phyloP scores from a whole-genome alignment of 2,888 invertebrate genomes.

The Eubasilissa splendida region DNA sequence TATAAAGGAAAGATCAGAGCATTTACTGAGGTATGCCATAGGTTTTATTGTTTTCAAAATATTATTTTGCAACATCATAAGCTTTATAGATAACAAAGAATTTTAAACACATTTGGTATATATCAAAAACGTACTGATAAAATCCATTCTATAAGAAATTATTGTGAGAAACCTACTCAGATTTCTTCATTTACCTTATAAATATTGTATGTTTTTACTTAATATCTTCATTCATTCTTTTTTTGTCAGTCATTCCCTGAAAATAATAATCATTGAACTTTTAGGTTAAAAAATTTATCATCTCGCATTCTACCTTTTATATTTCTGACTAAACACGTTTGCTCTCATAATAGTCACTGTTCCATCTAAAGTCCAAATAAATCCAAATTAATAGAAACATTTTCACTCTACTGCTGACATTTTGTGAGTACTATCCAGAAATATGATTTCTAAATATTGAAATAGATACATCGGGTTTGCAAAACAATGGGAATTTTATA shows the following conservation, averaged over 20 bases:
- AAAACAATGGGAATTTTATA: no score
- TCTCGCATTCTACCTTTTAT: no score
- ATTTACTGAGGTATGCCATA: slow-evolving; percentile 31
- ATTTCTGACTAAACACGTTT: no score
- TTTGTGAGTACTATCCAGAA: no score
- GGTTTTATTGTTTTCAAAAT: slow-evolving; percentile 40
- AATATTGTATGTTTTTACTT: slow-evolving; percentile 19
- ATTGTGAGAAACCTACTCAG: slow-evolving; percentile 3
- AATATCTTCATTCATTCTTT: neutral
- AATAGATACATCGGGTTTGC: no score
- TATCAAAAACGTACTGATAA: slow-evolving; percentile 21
- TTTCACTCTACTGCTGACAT: no score
- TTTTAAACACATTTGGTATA: slow-evolving; percentile 38
- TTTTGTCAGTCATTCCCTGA: slow-evolving; percentile 2
- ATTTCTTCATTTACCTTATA: slow-evolving; percentile 20
- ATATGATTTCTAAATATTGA: no score
- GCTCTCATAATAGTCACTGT: no score
- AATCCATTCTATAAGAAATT: slow-evolving; percentile 21
- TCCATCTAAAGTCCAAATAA: no score
- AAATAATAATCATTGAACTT: slow-evolving; percentile 28
- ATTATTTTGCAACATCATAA: slow-evolving; percentile 28
- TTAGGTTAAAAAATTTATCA: neutral
- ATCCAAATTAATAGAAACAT: no score
- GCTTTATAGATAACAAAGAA: slow-evolving; percentile 34
- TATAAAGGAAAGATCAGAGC: neutral